Conservation (phyloP, 2,113 vertebrate species). For the Cephalophus harveyi region DNA sequence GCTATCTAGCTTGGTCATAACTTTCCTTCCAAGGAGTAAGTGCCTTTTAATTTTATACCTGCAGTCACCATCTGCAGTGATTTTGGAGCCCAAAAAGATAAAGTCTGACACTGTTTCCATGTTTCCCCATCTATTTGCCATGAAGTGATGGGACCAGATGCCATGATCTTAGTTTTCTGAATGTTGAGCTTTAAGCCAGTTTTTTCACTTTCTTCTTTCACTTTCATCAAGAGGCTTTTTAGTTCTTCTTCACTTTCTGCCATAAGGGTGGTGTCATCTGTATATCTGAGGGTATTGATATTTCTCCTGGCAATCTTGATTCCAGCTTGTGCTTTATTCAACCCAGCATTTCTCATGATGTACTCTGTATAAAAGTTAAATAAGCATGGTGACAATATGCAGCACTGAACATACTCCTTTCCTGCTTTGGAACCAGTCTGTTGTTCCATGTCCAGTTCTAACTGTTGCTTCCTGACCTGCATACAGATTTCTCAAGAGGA, state of each 20-base stretch:
- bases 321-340: not conserved
- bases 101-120: not conserved
- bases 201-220: not conserved
- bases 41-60: fast-evolving
- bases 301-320: not conserved
- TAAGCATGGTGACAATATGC: not conserved
- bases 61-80: not conserved
- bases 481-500: not conserved
- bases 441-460: not conserved
- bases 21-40: not conserved
- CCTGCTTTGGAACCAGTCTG: not conserved
- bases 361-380: not conserved
- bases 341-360: fast-evolving
- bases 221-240: not conserved
- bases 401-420: not conserved
- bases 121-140: not conserved
- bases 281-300: not conserved
- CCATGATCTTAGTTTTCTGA: not conserved
- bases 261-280: not conserved
- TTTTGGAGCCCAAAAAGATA: not conserved
- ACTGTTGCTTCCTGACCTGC: not conserved
- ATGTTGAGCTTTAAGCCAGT: not conserved
- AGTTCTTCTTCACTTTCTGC: not conserved
- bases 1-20: not conserved
- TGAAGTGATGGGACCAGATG: not conserved